Evolutionary conservation across 2,113 vertebrate genomes (phyloP).

Genomic region (Gasterosteus aculeatus): DNA sequence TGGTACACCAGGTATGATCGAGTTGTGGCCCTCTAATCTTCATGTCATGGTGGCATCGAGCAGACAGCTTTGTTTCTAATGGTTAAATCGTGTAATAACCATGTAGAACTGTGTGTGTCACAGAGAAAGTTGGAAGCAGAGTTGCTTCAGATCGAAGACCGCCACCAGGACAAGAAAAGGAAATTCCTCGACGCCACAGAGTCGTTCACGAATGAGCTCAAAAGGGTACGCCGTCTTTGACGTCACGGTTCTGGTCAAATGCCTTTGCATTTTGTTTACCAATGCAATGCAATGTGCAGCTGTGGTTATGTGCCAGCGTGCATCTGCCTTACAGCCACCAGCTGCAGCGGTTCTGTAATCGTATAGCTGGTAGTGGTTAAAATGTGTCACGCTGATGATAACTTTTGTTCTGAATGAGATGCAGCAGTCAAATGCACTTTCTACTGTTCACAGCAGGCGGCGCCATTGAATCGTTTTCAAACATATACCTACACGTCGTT

Average conservation of each 20-base stretch:
- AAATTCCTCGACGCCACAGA: constrained; percentile 98
- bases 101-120: constrained; percentile 38
- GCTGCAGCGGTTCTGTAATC: constrained; percentile 63
- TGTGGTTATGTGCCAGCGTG: constrained; percentile 33
- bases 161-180: constrained; percentile 98
- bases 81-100: constrained; percentile 1
- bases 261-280: constrained; percentile 33
- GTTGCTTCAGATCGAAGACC: constrained; percentile 95
- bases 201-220: constrained; percentile 95
- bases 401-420: constrained; percentile 37
- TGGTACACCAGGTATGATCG: constrained; percentile 94
- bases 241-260: constrained; percentile 44
- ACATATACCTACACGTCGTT: not conserved
- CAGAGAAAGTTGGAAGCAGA: constrained; percentile 98
- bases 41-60: not conserved
- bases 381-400: constrained; percentile 47
- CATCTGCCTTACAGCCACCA: constrained; percentile 50
- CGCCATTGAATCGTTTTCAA: constrained; percentile 47
- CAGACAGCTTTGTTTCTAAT: not conserved
- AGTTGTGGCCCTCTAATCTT: not conserved
- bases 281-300: constrained; percentile 31
- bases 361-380: constrained; percentile 47
- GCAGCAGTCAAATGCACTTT: constrained; percentile 33
- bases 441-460: constrained; percentile 53
- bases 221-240: constrained; percentile 85